Conservation (phyloP, 2,888 invertebrate species). For the Physocephala rufipes region DNA sequence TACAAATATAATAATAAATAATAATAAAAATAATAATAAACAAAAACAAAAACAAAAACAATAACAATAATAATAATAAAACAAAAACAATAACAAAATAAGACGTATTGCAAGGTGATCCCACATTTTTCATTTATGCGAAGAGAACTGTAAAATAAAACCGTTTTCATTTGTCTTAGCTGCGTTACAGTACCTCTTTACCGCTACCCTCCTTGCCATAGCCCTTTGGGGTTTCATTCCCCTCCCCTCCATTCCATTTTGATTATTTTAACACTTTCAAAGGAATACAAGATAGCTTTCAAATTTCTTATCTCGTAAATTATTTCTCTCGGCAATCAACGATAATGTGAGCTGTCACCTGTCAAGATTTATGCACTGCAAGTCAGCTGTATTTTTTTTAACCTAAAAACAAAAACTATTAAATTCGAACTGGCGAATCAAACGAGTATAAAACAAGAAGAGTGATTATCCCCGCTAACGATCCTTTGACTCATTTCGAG, state of each 20-base stretch:
- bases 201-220: neutral
- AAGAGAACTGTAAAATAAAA: neutral
- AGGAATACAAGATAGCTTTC: neutral
- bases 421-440: too few relatives aligned
- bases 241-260: too few relatives aligned
- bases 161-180: too few relatives aligned
- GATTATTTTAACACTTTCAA: too few relatives aligned
- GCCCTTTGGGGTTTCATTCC: too few relatives aligned
- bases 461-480: neutral
- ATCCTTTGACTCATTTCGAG: neutral
- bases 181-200: neutral
- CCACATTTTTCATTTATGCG: neutral
- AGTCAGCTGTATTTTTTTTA: neutral
- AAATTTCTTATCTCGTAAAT: conserved; percentile 17
- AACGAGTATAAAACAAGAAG: too few relatives aligned
- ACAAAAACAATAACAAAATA: neutral
- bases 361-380: conserved; percentile 24
- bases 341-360: conserved; percentile 39
- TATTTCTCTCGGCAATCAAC: conserved; percentile 28
- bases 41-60: neutral
- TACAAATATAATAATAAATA: neutral
- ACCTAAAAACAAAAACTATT: neutral
- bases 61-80: neutral
- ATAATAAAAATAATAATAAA: too few relatives aligned
- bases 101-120: neutral